Conservation (phyloP, 2,797 vertebrate species). For the Microtus agrestis region DNA sequence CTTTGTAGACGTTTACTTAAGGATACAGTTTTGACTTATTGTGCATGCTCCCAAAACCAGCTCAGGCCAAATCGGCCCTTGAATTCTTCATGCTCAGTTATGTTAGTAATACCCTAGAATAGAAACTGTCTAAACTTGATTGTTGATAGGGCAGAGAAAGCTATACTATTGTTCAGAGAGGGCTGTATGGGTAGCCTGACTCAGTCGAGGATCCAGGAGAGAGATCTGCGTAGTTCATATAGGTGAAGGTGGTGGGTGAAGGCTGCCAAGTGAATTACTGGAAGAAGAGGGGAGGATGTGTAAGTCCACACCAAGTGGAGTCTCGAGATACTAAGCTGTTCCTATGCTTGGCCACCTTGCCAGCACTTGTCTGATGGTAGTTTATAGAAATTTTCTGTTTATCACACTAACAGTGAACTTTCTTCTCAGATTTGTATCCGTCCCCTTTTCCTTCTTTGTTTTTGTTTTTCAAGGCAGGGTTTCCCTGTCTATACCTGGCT, state of each 20-base stretch:
- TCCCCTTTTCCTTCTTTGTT: not conserved
- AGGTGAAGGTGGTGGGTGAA: not conserved
- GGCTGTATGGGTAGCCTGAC: not conserved
- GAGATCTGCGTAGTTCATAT: not conserved
- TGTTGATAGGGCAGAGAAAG: not conserved
- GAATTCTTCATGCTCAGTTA: too few relatives aligned
- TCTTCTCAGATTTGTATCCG: not conserved
- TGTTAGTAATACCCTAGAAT: not conserved
- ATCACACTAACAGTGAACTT: not conserved
- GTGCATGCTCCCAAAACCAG: not conserved
- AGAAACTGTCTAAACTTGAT: not conserved
- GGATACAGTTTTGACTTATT: not conserved
- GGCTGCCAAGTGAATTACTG: too few relatives aligned
- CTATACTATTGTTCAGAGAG: not conserved
- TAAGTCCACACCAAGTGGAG: not conserved
- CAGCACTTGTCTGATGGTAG: not conserved
- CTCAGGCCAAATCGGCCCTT: not conserved
- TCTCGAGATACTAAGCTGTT: not conserved
- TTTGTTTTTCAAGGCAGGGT: not conserved
- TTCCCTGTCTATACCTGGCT: not conserved
- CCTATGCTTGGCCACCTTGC: too few relatives aligned
- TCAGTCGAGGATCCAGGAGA: not conserved
- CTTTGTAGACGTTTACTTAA: not conserved
- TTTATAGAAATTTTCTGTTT: not conserved
- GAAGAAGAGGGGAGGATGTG: not conserved